Evolutionary conservation across 2,113 vertebrate species (phyloP).

Genomic region (Eidolon helvum): DNA sequence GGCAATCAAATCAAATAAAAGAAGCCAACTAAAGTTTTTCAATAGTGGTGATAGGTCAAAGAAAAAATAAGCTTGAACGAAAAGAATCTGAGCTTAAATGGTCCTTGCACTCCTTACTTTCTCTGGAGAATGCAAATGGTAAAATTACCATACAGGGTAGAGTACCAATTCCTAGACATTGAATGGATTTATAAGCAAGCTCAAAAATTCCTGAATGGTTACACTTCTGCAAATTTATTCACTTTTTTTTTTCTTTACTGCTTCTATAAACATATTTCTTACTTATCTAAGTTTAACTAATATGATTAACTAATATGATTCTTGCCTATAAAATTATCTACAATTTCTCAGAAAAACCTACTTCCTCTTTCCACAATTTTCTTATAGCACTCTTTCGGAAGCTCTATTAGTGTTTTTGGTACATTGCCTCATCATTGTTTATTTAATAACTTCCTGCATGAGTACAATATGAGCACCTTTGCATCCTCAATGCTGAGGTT

Average conservation of each 20-base stretch:
- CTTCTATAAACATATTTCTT: background rate
- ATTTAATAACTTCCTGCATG: background rate
- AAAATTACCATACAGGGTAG: background rate
- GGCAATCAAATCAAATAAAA: background rate
- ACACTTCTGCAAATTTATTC: background rate
- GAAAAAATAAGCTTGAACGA: background rate
- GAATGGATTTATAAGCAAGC: background rate
- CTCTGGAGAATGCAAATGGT: background rate
- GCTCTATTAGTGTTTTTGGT: background rate
- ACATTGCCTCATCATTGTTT: background rate
- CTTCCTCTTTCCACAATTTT: background rate
- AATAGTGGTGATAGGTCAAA: background rate
- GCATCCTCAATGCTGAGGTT: background rate
- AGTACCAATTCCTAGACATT: background rate
- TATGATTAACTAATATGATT: background rate
- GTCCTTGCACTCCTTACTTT: background rate
- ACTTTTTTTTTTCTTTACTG: background rate
- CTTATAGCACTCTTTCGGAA: background rate
- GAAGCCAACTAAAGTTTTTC: background rate
- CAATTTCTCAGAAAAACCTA: background rate
- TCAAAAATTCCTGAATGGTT: background rate
- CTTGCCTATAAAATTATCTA: background rate
- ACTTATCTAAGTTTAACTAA: background rate
- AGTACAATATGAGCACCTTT: background rate
- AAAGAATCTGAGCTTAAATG: background rate